Conservation (phyloP, 2,888 invertebrate genomes). For the Chloroclysta siterata region DNA sequence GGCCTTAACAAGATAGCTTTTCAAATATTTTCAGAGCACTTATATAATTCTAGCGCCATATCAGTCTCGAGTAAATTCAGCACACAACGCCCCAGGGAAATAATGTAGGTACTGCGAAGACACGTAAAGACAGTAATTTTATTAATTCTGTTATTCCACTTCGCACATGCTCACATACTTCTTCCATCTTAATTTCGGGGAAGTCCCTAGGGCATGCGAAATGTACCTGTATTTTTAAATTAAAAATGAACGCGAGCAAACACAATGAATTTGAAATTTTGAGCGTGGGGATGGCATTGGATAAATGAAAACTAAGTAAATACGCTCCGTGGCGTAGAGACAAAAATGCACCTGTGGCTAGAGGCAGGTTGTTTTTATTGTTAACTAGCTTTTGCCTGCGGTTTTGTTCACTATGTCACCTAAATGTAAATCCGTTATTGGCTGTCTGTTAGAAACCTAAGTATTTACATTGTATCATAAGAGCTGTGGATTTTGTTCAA, state of each 20-base stretch:
- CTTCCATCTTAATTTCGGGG: slow-evolving; percentile 40
- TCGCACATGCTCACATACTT: slow-evolving; percentile 34
- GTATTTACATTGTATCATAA: no score
- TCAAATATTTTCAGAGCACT: slow-evolving; percentile 11
- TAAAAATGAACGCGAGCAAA: slow-evolving; percentile 36
- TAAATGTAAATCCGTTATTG: no score
- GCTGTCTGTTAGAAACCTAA: no score
- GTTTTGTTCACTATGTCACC: neutral
- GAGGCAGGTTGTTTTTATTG: neutral
- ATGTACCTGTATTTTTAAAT: slow-evolving; percentile 40
- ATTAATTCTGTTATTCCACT: slow-evolving; percentile 33
- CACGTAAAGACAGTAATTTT: slow-evolving; percentile 38
- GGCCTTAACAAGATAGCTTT: slow-evolving; percentile 7
- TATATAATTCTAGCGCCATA: slow-evolving; percentile 19
- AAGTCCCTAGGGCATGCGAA: slow-evolving; percentile 29
- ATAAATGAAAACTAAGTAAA: slow-evolving; percentile 31
- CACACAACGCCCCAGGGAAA: slow-evolving; percentile 31
- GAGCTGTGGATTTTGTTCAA: no score
- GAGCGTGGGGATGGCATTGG: slow-evolving; percentile 28
- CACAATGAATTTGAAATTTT: slow-evolving; percentile 42
- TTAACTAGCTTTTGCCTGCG: neutral
- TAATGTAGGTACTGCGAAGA: slow-evolving; percentile 31
- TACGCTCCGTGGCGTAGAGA: slow-evolving; percentile 13
- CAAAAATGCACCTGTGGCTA: slow-evolving; percentile 7
- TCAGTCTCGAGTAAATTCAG: slow-evolving; percentile 20